Base-by-base conservation (phyloP, 2,797 vertebrate genomes). In the Falco columbarius region DNA sequence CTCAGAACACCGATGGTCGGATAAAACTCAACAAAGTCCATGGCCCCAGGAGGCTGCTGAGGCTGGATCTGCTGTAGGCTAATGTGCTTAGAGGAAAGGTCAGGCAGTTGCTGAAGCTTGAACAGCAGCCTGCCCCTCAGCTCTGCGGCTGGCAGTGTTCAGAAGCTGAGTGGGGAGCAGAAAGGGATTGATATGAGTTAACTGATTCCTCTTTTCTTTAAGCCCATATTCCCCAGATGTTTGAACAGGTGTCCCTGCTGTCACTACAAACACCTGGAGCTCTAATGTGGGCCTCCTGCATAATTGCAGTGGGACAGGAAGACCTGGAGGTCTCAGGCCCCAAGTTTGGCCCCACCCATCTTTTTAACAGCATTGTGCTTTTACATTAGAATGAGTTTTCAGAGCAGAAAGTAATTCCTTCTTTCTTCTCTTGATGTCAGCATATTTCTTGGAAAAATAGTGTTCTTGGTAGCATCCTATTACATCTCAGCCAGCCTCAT, bases 71-170 rank as follows among this genome's bases (percentile, higher is more conserved):
- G 82, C 89, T 93, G 62, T 18, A 88, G 74, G 89, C 90, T 96
- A 44, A 73, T 83, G 10, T 40, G 82, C 81, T 89, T 92, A 83
- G 62, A 95, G 65, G 83, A 96, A 96, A 97, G 93, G 96, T 95
- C 97, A 97, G 81, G 61, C 89, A 90, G 59, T 20, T 61, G 85
- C 67, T 58, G 80, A 70, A 91, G 79, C 14, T 44, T 56, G 72
- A 91, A 8, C 4, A 90, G 91, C 68, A 91, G 81, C 46, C 56
- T 44, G 56, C 16, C 40, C 90, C 52, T 94, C 47, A 29, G 40
- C 52, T 86, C 73, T 58, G 42, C 3, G 55, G 29, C 84, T 81
- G 82, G 26, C 12, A 9, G 47, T 6, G 15, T 10, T 76, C 59
- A 52, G 75, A 67, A 63, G 36, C 77, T 38, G 59, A 83, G 49